Evolutionary conservation across 2,113 vertebrate genomes (phyloP).

Genomic region (Pangasianodon gigas): DNA sequence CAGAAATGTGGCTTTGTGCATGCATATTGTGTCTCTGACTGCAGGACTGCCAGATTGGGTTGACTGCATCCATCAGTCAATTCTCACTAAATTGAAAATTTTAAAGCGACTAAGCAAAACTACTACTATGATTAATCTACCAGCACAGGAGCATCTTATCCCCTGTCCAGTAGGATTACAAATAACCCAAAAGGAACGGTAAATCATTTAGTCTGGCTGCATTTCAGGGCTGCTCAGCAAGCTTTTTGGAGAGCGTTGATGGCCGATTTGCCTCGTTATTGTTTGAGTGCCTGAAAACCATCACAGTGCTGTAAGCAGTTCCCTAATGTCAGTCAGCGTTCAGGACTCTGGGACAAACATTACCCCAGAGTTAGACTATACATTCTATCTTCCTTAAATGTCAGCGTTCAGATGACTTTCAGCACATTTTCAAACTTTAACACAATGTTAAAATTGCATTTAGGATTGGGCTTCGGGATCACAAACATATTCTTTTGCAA

Average conservation of each 20-base stretch:
- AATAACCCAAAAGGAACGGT: not conserved
- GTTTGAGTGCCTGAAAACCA: constrained; percentile 45
- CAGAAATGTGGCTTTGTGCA: not conserved
- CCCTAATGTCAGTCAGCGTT: constrained; percentile 17
- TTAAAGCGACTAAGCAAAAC: not conserved
- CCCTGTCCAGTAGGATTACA: not conserved
- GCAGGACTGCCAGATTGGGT: not conserved
- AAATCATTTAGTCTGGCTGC: not conserved
- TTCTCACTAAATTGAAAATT: not conserved
- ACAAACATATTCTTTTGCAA: not conserved
- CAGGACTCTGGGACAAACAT: not conserved
- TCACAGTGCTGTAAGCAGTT: constrained; percentile 51
- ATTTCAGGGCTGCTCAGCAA: not conserved
- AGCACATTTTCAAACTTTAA: not conserved
- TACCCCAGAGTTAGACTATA: not conserved
- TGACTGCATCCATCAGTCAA: not conserved
- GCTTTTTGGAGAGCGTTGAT: not conserved
- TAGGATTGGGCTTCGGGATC: not conserved
- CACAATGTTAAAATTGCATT: not conserved
- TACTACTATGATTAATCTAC: not conserved
- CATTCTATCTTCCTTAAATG: not conserved
- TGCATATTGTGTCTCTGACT: not conserved
- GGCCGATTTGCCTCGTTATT: constrained; percentile 19
- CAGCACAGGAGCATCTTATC: not conserved
- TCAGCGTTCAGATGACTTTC: not conserved